These are phyloP conservation scores for Drosophila neonasuta DNA, from an alignment of 2,888 invertebrate species.

Conservation along the genomic window DNA sequence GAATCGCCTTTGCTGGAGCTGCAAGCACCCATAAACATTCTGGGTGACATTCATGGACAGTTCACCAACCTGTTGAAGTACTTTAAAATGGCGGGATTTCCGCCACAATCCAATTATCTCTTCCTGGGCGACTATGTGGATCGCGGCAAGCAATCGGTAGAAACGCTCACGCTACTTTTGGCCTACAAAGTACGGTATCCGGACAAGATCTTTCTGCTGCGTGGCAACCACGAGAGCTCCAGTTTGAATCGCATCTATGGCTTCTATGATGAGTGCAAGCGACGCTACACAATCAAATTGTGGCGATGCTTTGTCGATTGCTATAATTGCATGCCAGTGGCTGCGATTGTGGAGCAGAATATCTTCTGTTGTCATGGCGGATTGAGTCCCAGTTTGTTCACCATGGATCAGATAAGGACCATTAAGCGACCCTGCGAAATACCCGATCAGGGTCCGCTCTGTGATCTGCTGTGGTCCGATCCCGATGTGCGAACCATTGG, in stretches of 20 bases:
- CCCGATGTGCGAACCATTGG: conserved; percentile 97
- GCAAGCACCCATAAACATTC: conserved; percentile 98
- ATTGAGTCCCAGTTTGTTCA: conserved; percentile 93
- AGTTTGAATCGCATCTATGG: conserved; percentile 98
- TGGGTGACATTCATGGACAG: conserved; percentile 98
- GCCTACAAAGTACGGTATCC: conserved; percentile 99
- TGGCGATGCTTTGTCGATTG: conserved; percentile 99
- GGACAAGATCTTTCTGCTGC: conserved; percentile 95
- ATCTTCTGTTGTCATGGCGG: conserved; percentile 91
- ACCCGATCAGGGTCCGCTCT: conserved; percentile 96
- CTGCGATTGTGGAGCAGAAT: conserved; percentile 91
- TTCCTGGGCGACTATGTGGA: conserved; percentile 91
- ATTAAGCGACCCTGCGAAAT: conserved; percentile 99
- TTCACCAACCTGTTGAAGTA: conserved; percentile 97
- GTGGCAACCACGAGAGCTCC: conserved; percentile 98
- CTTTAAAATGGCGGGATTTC: conserved; percentile 98
- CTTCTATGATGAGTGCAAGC: conserved; percentile 97
- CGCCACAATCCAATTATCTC: conserved; percentile 97
- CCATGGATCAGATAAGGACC: conserved; percentile 98
- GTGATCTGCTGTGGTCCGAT: conserved; percentile 98
- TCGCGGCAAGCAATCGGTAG: conserved; percentile 94
- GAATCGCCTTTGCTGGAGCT: conserved; percentile 98
- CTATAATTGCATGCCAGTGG: conserved; percentile 96
- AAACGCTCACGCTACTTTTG: conserved; percentile 96
- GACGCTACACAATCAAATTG: conserved; percentile 96